Base-by-base conservation (phyloP, 2,888 invertebrate species). In the Vanessa cardui region DNA sequence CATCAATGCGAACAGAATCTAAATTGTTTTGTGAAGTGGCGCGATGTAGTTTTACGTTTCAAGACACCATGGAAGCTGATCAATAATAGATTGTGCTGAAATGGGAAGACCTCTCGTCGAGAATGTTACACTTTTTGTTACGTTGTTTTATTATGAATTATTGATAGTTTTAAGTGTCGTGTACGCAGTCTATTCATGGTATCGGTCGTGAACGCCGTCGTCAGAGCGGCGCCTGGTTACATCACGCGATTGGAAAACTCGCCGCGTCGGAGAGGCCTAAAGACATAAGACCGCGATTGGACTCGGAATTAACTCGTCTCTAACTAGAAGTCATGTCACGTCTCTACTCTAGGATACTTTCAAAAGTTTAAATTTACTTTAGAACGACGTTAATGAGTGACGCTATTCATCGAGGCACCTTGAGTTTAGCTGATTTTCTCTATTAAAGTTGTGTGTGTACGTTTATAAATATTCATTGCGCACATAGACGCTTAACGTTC, bases 241-340 rank as follows among this genome's bases (percentile, higher is more conserved):
- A 88, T 91, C 88, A 92, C 78, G 73, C 80, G 78, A 85, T 87
- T 87, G 88, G 88, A 90, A 90, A 91, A 86, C 86, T 88, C 80
- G 83, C 77, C 82, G 84, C 82, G 85, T 83, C 79, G 74, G 75
- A 76, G 78, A 80, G 80, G 81, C 82, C 83, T 81, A 83, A 87
- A 86, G 80, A 83, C 79, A 72, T 77, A 77, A 79, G 76, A 77
- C 76, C 81, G 83, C 83, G 85, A 82, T 80, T 78, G 76, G 86
- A 88, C 86, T 88, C 72, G 69, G 78, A 88, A 88, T 76, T 66
- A 71, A 67, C 64, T 68, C 65, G 73, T 66, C 73, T 68, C 68
- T 74, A 75, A 74, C 74, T 76, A 54, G 52, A 75, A 90, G 83
- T 87, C 86, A 68, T 70, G 72, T 85, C 90, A 90, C 88, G 89